Conservation (phyloP, 1,140 invertebrate genomes). For the Bursaphelenchus mucronatus region DNA sequence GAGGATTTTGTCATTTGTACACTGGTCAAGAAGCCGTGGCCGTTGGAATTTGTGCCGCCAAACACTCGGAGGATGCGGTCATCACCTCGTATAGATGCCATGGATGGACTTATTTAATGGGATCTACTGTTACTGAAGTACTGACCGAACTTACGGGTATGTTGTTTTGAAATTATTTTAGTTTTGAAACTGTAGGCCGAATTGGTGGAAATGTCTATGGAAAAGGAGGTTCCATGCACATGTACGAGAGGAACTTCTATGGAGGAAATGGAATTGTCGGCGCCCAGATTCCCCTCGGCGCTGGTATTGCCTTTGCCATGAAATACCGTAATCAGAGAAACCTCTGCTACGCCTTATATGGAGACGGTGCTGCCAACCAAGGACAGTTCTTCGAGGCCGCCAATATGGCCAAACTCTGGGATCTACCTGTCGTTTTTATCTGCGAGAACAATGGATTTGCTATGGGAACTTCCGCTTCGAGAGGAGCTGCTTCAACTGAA, state of each 20-base stretch:
- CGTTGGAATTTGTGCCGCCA: constrained; percentile 80
- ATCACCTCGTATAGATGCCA: constrained; percentile 95
- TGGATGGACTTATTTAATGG: constrained; percentile 91
- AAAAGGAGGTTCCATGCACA: constrained; percentile 75
- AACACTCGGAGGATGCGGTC: constrained; percentile 77
- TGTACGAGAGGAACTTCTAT: constrained; percentile 77
- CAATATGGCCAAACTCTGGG: constrained; percentile 80
- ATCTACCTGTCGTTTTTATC: constrained; percentile 84
- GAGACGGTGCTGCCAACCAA: constrained; percentile 96
- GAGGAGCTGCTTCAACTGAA: constrained; percentile 78
- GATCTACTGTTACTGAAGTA: constrained; percentile 72
- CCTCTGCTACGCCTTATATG: constrained; percentile 81
- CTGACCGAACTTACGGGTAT: constrained; percentile 82
- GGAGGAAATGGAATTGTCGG: constrained; percentile 99
- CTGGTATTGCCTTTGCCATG: constrained; percentile 82
- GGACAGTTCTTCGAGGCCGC: constrained; percentile 65
- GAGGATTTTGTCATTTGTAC: constrained; percentile 88
- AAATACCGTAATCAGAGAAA: constrained; percentile 79
- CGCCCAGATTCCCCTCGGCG: constrained; percentile 88
- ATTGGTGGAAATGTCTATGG: constrained; percentile 81
- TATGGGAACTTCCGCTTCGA: constrained; percentile 86
- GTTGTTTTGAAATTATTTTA: constrained; percentile 3
- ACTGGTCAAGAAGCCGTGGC: constrained; percentile 80
- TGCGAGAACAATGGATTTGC: constrained; percentile 88
- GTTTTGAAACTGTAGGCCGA: constrained; percentile 26